Conservation (phyloP, 2,888 invertebrate species). For the Dilophus febrilis region DNA sequence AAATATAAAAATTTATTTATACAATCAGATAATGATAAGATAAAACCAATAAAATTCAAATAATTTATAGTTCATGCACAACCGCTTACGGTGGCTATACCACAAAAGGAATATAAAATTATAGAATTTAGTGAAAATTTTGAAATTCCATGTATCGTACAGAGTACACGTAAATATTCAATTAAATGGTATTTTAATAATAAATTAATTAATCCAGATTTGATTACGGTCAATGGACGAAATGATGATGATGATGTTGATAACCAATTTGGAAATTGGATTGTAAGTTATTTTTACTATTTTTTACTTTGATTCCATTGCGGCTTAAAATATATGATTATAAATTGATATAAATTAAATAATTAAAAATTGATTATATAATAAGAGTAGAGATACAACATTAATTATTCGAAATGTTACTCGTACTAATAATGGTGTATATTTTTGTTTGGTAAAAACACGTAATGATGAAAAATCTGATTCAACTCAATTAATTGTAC, state of each 20-base stretch:
- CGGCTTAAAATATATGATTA: too few relatives aligned
- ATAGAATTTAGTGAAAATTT: constrained; percentile 3
- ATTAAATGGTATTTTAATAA: not conserved
- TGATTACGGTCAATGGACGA: too few relatives aligned
- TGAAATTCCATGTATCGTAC: constrained; percentile 5
- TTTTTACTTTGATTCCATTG: too few relatives aligned
- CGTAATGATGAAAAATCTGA: constrained; percentile 4
- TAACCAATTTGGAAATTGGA: too few relatives aligned
- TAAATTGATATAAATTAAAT: too few relatives aligned
- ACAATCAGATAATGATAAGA: too few relatives aligned
- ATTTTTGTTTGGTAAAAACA: constrained; percentile 9
- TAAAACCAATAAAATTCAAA: too few relatives aligned
- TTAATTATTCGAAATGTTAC: constrained; percentile 5
- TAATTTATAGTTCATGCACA: not conserved
- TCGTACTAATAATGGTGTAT: constrained; percentile 6
- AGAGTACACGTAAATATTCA: constrained; percentile 6
- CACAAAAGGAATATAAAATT: not conserved
- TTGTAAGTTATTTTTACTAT: too few relatives aligned
- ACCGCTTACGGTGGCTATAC: not conserved
- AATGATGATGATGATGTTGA: too few relatives aligned
- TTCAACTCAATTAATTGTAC: constrained; percentile 6
- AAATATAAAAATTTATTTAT: too few relatives aligned
- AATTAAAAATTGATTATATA: too few relatives aligned
- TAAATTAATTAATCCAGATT: not conserved
- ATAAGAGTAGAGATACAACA: too few relatives aligned